Evolutionary conservation across 2,797 vertebrate genomes (phyloP).

Genomic region (Xyrichtys novacula): DNA sequence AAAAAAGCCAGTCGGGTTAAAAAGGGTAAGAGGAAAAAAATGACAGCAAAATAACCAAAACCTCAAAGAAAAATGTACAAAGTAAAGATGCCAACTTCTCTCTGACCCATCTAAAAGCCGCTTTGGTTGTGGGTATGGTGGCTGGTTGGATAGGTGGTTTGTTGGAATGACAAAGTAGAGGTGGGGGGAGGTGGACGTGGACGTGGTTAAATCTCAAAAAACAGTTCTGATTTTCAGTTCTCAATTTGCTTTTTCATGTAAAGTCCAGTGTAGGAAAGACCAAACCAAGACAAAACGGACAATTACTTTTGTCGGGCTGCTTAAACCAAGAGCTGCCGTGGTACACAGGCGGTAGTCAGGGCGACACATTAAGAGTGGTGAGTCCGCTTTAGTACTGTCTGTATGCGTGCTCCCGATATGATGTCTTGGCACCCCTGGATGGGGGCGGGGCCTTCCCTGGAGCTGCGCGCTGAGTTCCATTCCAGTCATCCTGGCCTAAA

Average conservation of each 20-base stretch:
- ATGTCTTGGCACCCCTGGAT: slow-evolving; percentile 91
- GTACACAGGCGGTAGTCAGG: slow-evolving; percentile 95
- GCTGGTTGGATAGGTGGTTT: slow-evolving; percentile 33
- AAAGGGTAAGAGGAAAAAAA: slow-evolving; percentile 75
- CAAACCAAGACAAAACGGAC: slow-evolving; percentile 88
- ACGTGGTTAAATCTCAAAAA: slow-evolving; percentile 76
- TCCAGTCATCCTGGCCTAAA: slow-evolving; percentile 97
- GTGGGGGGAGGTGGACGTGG: slow-evolving; percentile 46
- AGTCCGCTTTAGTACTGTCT: slow-evolving; percentile 93
- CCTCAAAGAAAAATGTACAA: slow-evolving; percentile 61
- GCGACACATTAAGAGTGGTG: slow-evolving; percentile 87
- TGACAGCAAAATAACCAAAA: slow-evolving; percentile 75
- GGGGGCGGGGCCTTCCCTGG: slow-evolving; percentile 89
- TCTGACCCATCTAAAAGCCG: slow-evolving; percentile 86
- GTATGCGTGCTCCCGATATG: slow-evolving; percentile 96
- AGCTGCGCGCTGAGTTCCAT: slow-evolving; percentile 88
- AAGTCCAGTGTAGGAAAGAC: slow-evolving; percentile 87
- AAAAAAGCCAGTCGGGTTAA: slow-evolving; percentile 79
- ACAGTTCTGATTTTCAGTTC: slow-evolving; percentile 77
- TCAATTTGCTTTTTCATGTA: slow-evolving; percentile 74
- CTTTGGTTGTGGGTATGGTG: slow-evolving; percentile 54
- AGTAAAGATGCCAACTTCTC: slow-evolving; percentile 78
- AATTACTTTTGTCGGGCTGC: slow-evolving; percentile 99
- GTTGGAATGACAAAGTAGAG: slow-evolving; percentile 52
- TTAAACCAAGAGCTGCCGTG: slow-evolving; percentile 96